Percentiles rank a stretch among this genome's conserved stretches.
phyloP scores from a whole-genome alignment of 2,113 vertebrate genomes.

The Riparia riparia region DNA sequence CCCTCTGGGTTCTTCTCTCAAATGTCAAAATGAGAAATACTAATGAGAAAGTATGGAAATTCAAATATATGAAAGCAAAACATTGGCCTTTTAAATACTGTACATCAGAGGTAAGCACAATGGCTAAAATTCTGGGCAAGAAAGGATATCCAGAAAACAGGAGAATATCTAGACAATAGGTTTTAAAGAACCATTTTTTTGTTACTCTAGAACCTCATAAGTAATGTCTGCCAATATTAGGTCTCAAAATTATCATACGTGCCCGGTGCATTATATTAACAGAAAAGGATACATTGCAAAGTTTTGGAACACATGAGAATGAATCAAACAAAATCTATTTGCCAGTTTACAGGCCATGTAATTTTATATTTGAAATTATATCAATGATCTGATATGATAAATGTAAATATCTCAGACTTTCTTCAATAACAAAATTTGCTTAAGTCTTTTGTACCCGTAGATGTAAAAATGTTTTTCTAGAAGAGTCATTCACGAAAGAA shows the following conservation, averaged over 20 bases:
- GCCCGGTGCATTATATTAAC: background rate
- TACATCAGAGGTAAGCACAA: background rate
- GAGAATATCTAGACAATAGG: background rate
- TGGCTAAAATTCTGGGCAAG: background rate
- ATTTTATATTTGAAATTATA: background rate
- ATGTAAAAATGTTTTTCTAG: background rate
- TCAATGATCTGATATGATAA: background rate
- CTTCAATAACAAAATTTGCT: background rate
- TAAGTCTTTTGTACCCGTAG: background rate
- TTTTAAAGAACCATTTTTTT: background rate
- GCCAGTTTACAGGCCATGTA: fast-evolving
- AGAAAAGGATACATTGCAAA: background rate
- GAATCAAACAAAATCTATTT: background rate
- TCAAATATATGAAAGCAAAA: background rate
- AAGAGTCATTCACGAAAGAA: background rate
- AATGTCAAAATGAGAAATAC: background rate
- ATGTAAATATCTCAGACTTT: background rate
- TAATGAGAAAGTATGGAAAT: background rate
- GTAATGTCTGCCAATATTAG: background rate
- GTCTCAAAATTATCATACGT: background rate
- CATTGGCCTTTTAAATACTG: background rate
- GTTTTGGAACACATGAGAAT: background rate
- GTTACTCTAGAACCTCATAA: background rate
- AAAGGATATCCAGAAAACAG: background rate
- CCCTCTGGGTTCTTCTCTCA: background rate